phyloP scores from a whole-genome alignment of 2,888 invertebrate species.

The Diachrysia chrysitis region DNA sequence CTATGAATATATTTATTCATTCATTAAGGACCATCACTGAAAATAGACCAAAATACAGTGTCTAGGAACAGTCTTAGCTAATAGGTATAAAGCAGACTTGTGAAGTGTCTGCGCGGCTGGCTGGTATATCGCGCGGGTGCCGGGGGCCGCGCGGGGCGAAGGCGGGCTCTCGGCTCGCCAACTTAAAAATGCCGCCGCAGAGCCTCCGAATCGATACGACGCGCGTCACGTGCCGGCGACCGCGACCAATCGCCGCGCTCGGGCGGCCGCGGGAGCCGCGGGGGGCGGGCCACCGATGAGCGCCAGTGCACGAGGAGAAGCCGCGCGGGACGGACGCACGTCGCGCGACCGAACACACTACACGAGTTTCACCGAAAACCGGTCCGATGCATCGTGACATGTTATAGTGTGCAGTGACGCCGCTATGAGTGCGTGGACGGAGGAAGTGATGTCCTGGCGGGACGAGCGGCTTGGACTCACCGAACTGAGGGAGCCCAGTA shows the following conservation, averaged over 20 bases:
- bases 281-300: constrained; percentile 63
- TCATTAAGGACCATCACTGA: not conserved
- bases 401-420: constrained; percentile 82
- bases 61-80: not conserved
- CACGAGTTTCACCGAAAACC: constrained; percentile 82
- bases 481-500: constrained; percentile 82
- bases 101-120: constrained; percentile 52
- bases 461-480: constrained; percentile 85
- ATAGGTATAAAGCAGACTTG: constrained; percentile 17
- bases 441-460: constrained; percentile 85
- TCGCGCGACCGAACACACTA: constrained; percentile 57
- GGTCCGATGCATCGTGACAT: constrained; percentile 83
- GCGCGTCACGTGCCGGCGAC: constrained; percentile 91
- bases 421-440: constrained; percentile 87
- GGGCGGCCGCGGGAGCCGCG: constrained; percentile 75
- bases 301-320: constrained; percentile 81
- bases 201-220: constrained; percentile 94
- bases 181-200: constrained; percentile 95
- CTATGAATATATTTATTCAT: too few relatives aligned
- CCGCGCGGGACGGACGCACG: constrained; percentile 71
- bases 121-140: constrained; percentile 73
- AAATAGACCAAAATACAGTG: not conserved
- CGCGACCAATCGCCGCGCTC: constrained; percentile 84
- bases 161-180: constrained; percentile 87
- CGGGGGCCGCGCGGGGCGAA: constrained; percentile 81